These are phyloP conservation scores for Chrysomela aeneicollis DNA, from an alignment of 2,888 invertebrate genomes.

Conservation along the genomic window DNA sequence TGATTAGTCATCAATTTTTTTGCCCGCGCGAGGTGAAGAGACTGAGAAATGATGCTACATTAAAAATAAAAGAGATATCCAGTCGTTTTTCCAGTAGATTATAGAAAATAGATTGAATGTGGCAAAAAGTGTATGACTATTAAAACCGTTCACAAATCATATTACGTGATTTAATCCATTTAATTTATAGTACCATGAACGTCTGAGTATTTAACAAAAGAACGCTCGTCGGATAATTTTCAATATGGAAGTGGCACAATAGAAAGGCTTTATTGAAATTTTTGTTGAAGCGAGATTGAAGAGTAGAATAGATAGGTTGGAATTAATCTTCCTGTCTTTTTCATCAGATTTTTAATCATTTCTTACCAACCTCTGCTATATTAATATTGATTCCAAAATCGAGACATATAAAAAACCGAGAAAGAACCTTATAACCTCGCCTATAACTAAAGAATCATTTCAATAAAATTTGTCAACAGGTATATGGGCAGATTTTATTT, in stretches of 20 bases:
- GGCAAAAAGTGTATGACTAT: conserved; percentile 24
- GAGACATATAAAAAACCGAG: too few species aligned
- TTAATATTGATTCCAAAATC: too few species aligned
- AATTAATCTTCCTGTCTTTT: too few species aligned
- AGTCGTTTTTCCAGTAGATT: conserved; percentile 31
- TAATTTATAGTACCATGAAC: conserved; percentile 14
- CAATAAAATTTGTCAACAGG: too few species aligned
- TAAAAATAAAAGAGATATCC: not conserved
- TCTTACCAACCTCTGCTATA: too few species aligned
- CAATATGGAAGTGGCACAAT: not conserved
- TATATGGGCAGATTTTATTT: too few species aligned
- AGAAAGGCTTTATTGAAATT: not conserved
- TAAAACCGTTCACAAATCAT: conserved; percentile 26
- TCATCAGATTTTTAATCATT: too few species aligned
- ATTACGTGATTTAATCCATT: conserved; percentile 35
- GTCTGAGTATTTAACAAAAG: conserved; percentile 1
- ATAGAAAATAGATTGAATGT: conserved; percentile 24
- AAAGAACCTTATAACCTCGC: too few species aligned
- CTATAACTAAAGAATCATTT: too few species aligned
- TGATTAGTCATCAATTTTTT: not conserved
- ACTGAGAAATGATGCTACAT: not conserved
- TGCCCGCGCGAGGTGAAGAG: not conserved
- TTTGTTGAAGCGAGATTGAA: not conserved
- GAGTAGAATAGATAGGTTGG: too few species aligned
- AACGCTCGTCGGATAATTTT: conserved; percentile 2